These are phyloP conservation scores for Coluber constrictor DNA, from an alignment of 2,797 vertebrate species.

Conservation along the genomic window DNA sequence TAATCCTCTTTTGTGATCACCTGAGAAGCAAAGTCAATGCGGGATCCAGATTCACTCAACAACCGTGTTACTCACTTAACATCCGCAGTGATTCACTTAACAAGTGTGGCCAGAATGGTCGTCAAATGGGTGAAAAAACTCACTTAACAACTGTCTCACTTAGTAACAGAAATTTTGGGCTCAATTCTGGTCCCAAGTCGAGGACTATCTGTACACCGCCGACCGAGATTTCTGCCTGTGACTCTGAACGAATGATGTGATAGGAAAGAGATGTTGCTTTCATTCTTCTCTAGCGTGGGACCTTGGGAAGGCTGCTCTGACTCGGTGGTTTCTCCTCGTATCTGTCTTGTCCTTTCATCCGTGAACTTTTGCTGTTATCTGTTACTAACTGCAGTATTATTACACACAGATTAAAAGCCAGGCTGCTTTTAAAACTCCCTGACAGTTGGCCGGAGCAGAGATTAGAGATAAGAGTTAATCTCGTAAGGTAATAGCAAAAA, in stretches of 20 bases:
- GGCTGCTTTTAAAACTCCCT: constrained; percentile 59
- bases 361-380: constrained; percentile 62
- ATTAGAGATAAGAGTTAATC: constrained; percentile 68
- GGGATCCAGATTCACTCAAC: background rate
- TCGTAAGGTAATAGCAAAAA: constrained; percentile 60
- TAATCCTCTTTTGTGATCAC: background rate
- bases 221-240: background rate
- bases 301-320: constrained; percentile 27
- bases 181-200: background rate
- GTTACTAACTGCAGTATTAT: constrained; percentile 62
- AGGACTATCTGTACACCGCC: background rate
- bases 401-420: constrained; percentile 64
- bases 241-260: background rate
- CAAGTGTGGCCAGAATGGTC: background rate
- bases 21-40: background rate
- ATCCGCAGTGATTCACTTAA: background rate
- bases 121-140: background rate
- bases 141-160: background rate
- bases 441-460: constrained; percentile 66
- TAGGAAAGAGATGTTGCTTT: background rate
- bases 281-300: constrained; percentile 41
- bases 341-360: constrained; percentile 48
- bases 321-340: constrained; percentile 34
- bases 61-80: background rate
- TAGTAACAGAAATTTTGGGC: background rate